Evolutionary conservation across 2,113 vertebrate species (phyloP).

Genomic region (Tiliqua scincoides): DNA sequence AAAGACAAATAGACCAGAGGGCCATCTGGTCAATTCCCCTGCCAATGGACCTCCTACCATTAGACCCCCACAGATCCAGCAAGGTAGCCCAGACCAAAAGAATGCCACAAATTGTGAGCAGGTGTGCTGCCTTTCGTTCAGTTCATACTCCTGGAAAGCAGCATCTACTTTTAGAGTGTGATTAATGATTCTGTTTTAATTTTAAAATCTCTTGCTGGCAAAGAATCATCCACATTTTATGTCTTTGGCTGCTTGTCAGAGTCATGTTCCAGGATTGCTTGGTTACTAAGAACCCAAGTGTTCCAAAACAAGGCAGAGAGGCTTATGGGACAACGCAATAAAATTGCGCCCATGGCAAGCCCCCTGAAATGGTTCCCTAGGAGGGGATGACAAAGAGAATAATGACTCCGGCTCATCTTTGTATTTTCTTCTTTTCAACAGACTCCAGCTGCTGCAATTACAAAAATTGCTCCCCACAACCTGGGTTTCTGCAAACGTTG

Average conservation of each 20-base stretch:
- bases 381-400: fast-evolving
- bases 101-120: background rate
- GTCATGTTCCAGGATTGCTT: conserved; percentile 46
- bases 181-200: conserved; percentile 76
- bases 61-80: background rate
- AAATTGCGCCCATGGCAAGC: fast-evolving
- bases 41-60: background rate
- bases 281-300: background rate
- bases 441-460: background rate
- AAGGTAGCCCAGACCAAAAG: conserved; percentile 13
- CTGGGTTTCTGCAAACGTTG: background rate
- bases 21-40: background rate
- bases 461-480: background rate
- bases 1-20: background rate
- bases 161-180: conserved; percentile 48
- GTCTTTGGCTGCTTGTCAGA: conserved; percentile 64
- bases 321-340: background rate
- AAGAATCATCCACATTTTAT: conserved; percentile 51
- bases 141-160: conserved; percentile 61
- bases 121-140: background rate
- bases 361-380: fast-evolving
- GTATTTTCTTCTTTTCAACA: background rate
- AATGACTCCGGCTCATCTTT: background rate
- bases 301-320: fast-evolving
- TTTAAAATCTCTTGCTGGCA: conserved; percentile 61